Conservation (phyloP, 2,888 invertebrate genomes). For the Autographa gamma region DNA sequence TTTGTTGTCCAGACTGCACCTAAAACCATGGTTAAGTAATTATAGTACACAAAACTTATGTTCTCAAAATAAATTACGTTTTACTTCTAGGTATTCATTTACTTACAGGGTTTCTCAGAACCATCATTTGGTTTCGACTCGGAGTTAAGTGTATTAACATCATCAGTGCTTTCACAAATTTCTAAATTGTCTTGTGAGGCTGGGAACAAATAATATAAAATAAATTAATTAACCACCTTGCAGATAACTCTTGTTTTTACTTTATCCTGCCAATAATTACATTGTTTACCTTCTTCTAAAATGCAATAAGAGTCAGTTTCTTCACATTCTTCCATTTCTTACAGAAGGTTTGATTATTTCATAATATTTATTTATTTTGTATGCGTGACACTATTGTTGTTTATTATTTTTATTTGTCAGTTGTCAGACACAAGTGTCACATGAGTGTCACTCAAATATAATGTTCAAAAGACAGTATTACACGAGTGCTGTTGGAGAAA, state of each 20-base stretch:
- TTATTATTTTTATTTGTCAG: no score
- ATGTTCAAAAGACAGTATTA: no score
- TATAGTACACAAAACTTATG: neutral
- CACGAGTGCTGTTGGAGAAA: no score
- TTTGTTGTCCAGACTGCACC: slow-evolving; percentile 73
- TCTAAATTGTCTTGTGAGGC: slow-evolving; percentile 54
- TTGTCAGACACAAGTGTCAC: no score
- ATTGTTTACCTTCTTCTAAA: slow-evolving; percentile 54
- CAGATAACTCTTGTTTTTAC: slow-evolving; percentile 8
- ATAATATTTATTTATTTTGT: neutral
- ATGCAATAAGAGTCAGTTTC: slow-evolving; percentile 45
- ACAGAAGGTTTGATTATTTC: neutral
- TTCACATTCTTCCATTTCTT: slow-evolving; percentile 52
- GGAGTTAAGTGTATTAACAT: slow-evolving; percentile 32
- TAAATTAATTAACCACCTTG: neutral
- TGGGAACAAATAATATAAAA: slow-evolving; percentile 45
- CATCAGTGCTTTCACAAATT: slow-evolving; percentile 53
- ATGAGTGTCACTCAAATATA: no score
- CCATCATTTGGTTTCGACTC: slow-evolving; percentile 51
- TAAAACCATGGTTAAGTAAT: slow-evolving; percentile 34
- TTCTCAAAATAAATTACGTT: neutral
- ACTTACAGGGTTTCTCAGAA: slow-evolving; percentile 63
- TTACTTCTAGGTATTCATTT: slow-evolving; percentile 1
- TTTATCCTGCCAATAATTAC: neutral
- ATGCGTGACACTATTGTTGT: neutral